These are phyloP conservation scores for Rafetus swinhoei DNA, from an alignment of 2,113 vertebrate genomes.

Conservation along the genomic window DNA sequence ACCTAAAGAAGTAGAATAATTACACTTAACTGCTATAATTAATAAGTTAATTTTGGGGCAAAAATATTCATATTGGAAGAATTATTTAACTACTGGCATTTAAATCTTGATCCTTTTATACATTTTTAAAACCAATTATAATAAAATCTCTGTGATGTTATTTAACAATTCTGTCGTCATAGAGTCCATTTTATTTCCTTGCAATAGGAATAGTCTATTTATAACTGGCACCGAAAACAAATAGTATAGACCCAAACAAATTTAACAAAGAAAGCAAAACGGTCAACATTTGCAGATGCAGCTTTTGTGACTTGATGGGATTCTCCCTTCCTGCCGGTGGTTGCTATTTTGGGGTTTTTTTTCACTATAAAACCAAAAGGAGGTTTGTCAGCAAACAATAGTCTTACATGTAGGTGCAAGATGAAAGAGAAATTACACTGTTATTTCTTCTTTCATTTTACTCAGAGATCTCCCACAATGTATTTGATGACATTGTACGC, in stretches of 20 bases:
- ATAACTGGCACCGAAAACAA: neutral
- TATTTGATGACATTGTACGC: neutral
- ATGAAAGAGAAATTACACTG: neutral
- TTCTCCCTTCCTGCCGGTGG: neutral
- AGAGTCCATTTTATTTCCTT: neutral
- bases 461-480: neutral
- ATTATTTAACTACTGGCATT: constrained; percentile 68
- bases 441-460: neutral
- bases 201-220: neutral
- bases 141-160: constrained; percentile 13
- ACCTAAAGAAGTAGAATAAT: constrained; percentile 77
- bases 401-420: neutral
- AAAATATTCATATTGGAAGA: constrained; percentile 69
- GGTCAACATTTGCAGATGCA: neutral
- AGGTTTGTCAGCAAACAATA: neutral
- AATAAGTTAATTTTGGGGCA: constrained; percentile 78
- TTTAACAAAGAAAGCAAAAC: neutral
- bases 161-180: neutral
- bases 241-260: neutral
- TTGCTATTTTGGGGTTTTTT: neutral
- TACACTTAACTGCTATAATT: constrained; percentile 80
- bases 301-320: neutral
- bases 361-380: neutral
- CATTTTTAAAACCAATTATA: constrained; percentile 43
- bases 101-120: constrained; percentile 45